Evolutionary conservation across 2,888 invertebrate species (phyloP).

Genomic region (Amphipoea oculea): DNA sequence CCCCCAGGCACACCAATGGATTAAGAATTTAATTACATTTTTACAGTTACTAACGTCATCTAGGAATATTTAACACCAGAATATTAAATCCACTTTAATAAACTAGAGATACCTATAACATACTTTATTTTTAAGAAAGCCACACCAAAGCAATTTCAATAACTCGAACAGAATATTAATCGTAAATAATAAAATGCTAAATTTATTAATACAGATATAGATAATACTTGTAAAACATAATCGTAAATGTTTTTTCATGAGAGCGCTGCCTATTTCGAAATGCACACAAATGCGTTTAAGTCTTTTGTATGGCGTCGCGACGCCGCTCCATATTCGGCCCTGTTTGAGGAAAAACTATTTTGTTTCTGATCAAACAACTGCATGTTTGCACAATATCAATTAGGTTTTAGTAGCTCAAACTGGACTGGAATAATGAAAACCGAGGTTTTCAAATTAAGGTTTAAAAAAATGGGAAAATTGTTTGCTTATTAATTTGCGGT

Average conservation of each 20-base stretch:
- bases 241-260: constrained; percentile 34
- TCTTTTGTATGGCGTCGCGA: constrained; percentile 79
- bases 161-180: constrained; percentile 34
- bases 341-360: constrained; percentile 22
- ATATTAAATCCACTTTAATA: constrained; percentile 11
- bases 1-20: not conserved
- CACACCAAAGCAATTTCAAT: constrained; percentile 34
- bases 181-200: constrained; percentile 36
- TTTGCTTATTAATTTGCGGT: constrained; percentile 29
- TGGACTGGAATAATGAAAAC: not conserved
- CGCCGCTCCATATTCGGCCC: constrained; percentile 45
- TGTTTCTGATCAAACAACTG: constrained; percentile 1
- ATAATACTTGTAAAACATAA: constrained; percentile 41
- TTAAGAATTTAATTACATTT: not conserved
- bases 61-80: not conserved
- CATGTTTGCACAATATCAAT: constrained; percentile 15
- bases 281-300: constrained; percentile 78
- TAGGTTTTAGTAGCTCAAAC: not conserved
- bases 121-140: constrained; percentile 14
- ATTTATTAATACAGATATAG: constrained; percentile 37
- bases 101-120: not conserved
- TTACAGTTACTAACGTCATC: not conserved
- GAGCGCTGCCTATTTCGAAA: constrained; percentile 29
- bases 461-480: not conserved
- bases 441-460: not conserved